These are phyloP conservation scores for Heptranchias perlo DNA, from an alignment of 2,113 vertebrate genomes.

Conservation along the genomic window DNA sequence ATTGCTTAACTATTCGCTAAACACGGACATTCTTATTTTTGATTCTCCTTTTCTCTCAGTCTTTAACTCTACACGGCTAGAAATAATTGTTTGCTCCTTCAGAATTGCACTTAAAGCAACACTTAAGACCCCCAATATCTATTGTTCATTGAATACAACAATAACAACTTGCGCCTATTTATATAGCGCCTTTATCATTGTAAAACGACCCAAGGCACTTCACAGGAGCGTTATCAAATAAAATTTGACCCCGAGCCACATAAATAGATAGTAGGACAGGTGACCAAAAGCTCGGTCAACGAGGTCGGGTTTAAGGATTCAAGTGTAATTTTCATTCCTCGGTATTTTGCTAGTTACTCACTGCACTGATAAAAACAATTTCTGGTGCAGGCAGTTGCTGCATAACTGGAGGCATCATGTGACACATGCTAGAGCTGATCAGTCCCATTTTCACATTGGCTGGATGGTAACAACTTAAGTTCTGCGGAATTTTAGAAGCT, in stretches of 20 bases:
- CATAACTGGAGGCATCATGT: background rate
- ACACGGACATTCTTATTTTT: background rate
- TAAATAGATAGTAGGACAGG: no score
- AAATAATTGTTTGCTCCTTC: background rate
- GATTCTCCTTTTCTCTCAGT: background rate
- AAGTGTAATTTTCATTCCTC: background rate
- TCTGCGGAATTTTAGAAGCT: background rate
- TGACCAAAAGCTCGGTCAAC: no score
- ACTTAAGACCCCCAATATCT: background rate
- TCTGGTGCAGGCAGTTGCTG: background rate
- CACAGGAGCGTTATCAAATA: no score
- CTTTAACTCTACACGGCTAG: background rate
- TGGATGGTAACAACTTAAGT: background rate
- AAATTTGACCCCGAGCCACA: no score
- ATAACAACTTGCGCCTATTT: no score
- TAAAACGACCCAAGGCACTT: no score
- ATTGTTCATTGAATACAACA: slow-evolving; percentile 11
- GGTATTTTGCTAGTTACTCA: background rate
- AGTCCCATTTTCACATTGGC: background rate
- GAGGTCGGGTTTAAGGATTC: no score
- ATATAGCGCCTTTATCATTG: no score
- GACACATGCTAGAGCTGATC: background rate
- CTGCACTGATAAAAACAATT: background rate
- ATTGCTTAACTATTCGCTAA: background rate
- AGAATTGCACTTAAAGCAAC: background rate